Evolutionary conservation across 2,888 invertebrate genomes (phyloP).

Genomic region (Idaea biselata): DNA sequence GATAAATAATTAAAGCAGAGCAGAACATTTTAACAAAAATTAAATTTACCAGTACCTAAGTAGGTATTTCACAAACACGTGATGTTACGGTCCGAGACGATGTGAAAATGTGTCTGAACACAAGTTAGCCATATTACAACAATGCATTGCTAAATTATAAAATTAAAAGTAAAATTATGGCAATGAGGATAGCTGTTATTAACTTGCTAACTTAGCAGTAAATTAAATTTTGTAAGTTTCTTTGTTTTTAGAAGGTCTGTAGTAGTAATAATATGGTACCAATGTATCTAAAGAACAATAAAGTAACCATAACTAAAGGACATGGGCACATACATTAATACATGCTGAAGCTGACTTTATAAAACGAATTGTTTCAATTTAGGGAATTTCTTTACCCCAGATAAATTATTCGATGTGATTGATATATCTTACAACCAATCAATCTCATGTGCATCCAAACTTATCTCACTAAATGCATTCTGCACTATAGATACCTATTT

Average conservation of each 20-base stretch:
- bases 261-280: too few species aligned
- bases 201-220: background rate
- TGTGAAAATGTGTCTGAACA: constrained; percentile 56
- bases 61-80: constrained; percentile 35
- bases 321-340: too few species aligned
- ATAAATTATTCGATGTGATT: background rate
- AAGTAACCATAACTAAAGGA: too few species aligned
- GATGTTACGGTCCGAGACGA: constrained; percentile 57
- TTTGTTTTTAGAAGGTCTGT: background rate
- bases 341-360: too few species aligned
- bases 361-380: too few species aligned
- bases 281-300: too few species aligned
- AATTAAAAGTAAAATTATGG: background rate
- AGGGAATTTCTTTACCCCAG: too few species aligned
- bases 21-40: constrained; percentile 19
- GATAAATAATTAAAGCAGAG: constrained; percentile 6
- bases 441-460: constrained; percentile 39
- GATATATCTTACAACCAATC: background rate
- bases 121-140: constrained; percentile 46
- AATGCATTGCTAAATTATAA: constrained; percentile 20
- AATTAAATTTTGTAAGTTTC: background rate
- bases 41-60: background rate
- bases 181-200: background rate
- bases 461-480: constrained; percentile 53
- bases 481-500: constrained; percentile 65